Base-by-base conservation (phyloP, 2,888 invertebrate genomes). In the Clanis bilineata region DNA sequence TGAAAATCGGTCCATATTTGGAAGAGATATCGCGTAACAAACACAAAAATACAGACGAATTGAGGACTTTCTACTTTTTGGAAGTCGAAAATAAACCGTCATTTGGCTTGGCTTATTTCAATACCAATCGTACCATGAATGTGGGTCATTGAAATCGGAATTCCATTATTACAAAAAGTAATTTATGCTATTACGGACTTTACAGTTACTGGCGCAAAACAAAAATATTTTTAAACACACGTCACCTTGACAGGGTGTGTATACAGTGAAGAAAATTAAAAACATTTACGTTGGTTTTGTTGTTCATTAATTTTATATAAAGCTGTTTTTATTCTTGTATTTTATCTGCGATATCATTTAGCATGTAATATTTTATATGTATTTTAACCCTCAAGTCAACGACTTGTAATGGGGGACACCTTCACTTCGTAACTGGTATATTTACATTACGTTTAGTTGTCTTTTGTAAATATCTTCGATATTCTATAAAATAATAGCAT, bases 391-490 rank as follows among this genome's bases (percentile, higher is more conserved):
- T 81, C 74, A 75, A 78, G 76, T 80, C 77, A 70, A 67, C 72
- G 77, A 76, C 72, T 77, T 74, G 79, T 77, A 75, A 83, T 83
- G 82, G 77, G 77, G 82, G 83, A 79, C 77, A 77, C 73, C 70
- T 78, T 73, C 71, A 76, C 75, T 73, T 79, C 72, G 64, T 78
- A 80, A 74, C 73, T 76, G 80, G 76, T 79, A 76, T 80, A 12
- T 22, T 57, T 12, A 18, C 15, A 28, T 57, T 45, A 21, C 54
- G 28, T 59, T 41, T 28, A 28, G 28, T 39, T 21, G 28, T 3
- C 15, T 36, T 28, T n/a, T 5, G 10, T 21, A 18, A 54, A n/a
- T 36, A 10, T 3, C n/a, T 54, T 10, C 12, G 12, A 36, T 32
- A 44, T 25, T 18, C 28, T 25, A 12, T 32, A 3, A 18, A 36